Evolutionary conservation across 2,797 vertebrate species (phyloP).

Genomic region (Monodelphis domestica): DNA sequence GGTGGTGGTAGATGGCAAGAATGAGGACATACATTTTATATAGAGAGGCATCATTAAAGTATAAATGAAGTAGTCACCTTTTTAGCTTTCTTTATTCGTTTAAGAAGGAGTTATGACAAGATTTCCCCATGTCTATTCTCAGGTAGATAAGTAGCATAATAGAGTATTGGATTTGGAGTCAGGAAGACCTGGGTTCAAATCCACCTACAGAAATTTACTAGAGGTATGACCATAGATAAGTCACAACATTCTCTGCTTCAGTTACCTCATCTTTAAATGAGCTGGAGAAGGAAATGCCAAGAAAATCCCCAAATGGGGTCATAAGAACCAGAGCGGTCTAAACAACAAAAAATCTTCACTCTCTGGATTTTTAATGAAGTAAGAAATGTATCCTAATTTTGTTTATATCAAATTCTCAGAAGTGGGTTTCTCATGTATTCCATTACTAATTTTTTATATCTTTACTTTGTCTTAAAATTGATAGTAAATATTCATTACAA

Average conservation of each 20-base stretch:
- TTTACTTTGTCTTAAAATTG: too few relatives aligned
- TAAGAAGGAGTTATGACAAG: neutral
- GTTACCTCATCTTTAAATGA: too few relatives aligned
- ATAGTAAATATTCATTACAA: too few relatives aligned
- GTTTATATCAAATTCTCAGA: neutral
- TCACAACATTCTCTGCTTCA: too few relatives aligned
- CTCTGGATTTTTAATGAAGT: neutral
- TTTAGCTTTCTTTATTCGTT: neutral
- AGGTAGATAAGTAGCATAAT: neutral
- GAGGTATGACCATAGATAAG: too few relatives aligned
- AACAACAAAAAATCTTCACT: neutral
- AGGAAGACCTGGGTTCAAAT: too few relatives aligned
- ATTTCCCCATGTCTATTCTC: neutral
- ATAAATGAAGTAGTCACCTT: neutral
- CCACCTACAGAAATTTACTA: too few relatives aligned
- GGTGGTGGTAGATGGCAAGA: neutral
- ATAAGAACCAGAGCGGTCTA: neutral
- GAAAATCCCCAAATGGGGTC: neutral
- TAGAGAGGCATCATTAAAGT: neutral
- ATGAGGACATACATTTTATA: neutral
- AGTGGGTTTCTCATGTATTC: neutral
- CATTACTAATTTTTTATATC: too few relatives aligned
- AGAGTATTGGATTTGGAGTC: too few relatives aligned
- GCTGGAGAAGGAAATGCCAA: too few relatives aligned
- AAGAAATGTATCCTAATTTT: neutral